Base-by-base conservation (phyloP, 2,888 invertebrate genomes). In the Sinelater perroti region DNA sequence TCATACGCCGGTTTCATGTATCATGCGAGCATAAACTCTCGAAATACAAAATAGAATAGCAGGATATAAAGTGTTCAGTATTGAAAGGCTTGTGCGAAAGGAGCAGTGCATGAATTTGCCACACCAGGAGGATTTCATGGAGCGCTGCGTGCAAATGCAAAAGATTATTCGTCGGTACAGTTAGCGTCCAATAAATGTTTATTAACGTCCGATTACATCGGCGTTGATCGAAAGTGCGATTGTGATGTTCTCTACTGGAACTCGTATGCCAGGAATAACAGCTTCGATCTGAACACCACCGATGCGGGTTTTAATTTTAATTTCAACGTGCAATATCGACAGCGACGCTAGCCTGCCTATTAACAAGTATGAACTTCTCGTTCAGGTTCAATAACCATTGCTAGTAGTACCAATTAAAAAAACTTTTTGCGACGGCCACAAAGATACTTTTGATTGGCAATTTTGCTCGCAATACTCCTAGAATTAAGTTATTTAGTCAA, bases 361-460 rank as follows among this genome's bases (percentile, higher is more conserved):
- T 40, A 38, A 40, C 24, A 40, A 24, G 40, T 10, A 24, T 1
- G 6, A 3, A 28, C 8, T 20, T 7, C 16, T 18, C 21, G 24
- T 21, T 21, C 21, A 2, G 21, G 38, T 38, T 38, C 38, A 26
- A 40, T 40, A 24, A 40, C 21, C 40, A 40, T 38, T 38, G 24
- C 24, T 24, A 14, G 24, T 40, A 40, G 21, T 40, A 26, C 13
- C 24, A 40, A 40, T 40, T 21, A 40, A 26, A 8, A 40, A 40
- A 40, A 26, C 40, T 24, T 40, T 24, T 40, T 14, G 21, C 40
- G 24, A 40, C 36, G 18, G 24, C 24, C 21, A 40, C 40, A 40
- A 40, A 40, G n/a, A n/a, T n/a, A n/a, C 24, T 40, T 40, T 40
- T 40, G 40, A 40, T 40, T 24, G 24, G 24, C 24, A 40, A 40